Conservation (phyloP, 2,888 invertebrate genomes). For the Microchrysa polita region DNA sequence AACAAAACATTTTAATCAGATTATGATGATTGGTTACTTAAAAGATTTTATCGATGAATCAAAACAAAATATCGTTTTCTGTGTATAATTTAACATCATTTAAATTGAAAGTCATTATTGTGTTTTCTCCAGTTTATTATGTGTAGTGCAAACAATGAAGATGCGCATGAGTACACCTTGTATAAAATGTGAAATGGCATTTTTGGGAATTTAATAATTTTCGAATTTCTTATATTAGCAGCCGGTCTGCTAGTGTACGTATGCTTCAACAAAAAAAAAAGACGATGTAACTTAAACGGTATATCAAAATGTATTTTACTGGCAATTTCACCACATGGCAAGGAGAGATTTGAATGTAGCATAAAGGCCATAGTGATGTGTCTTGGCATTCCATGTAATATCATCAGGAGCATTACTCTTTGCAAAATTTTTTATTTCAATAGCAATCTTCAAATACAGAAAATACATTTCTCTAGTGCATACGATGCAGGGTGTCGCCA, state of each 20-base stretch:
- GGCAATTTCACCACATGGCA: background rate
- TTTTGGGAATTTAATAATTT: background rate
- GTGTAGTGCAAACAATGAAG: background rate
- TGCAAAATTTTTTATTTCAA: no score
- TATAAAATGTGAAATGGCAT: constrained; percentile 20
- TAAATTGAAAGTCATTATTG: constrained; percentile 42
- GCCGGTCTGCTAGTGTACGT: constrained; percentile 14
- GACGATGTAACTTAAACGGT: background rate
- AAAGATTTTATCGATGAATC: constrained; percentile 9
- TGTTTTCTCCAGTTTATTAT: constrained; percentile 32
- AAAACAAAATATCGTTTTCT: constrained; percentile 11
- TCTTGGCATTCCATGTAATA: background rate
- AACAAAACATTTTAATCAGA: constrained; percentile 29
- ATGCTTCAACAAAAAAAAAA: background rate
- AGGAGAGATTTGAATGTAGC: background rate
- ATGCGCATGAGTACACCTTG: background rate
- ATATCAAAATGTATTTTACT: constrained; percentile 1
- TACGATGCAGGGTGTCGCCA: no score
- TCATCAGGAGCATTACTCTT: no score
- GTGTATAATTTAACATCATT: constrained; percentile 22
- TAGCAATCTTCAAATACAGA: no score
- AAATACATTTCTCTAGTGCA: no score
- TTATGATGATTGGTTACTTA: constrained; percentile 49
- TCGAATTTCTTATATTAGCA: background rate
- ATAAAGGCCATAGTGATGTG: background rate